These are phyloP conservation scores for Pipistrellus pipistrellus DNA, from an alignment of 2,797 vertebrate genomes.

Conservation along the genomic window DNA sequence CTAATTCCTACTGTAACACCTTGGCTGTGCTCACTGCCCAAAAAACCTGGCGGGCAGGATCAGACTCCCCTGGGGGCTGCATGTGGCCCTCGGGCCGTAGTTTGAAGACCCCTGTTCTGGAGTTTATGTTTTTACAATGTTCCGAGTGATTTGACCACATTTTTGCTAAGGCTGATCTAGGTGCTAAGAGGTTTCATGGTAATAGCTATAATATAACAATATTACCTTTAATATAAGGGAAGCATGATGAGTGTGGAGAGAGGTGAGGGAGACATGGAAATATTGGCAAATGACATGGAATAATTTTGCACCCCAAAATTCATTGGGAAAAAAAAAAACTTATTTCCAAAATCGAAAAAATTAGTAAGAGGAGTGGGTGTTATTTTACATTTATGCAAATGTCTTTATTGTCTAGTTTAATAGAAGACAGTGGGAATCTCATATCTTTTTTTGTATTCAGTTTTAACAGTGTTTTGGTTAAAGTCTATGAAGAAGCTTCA, in stretches of 20 bases:
- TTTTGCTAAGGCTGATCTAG: background rate
- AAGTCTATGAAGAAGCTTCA: constrained; percentile 50
- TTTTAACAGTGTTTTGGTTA: constrained; percentile 27
- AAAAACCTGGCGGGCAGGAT: too few relatives aligned
- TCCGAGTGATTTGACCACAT: background rate
- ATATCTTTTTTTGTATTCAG: background rate
- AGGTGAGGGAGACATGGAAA: background rate
- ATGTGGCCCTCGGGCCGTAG: too few relatives aligned
- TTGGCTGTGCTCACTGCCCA: too few relatives aligned
- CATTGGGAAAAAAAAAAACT: background rate
- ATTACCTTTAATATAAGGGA: background rate
- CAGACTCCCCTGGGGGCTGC: too few relatives aligned
- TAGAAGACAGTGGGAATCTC: background rate
- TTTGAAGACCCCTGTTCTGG: too few relatives aligned
- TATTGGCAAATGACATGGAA: background rate
- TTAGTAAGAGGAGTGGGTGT: background rate
- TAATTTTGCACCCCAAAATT: background rate
- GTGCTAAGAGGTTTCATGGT: background rate
- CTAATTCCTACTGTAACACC: too few relatives aligned
- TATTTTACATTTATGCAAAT: constrained; percentile 11
- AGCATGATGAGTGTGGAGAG: background rate
- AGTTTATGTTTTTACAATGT: background rate
- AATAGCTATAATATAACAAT: background rate
- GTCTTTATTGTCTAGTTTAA: background rate
- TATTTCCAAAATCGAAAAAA: constrained; percentile 27